Percentiles rank a stretch among this genome's conserved stretches.
phyloP scores from a whole-genome alignment of 2,797 vertebrate genomes.

The Acipenser transmontanus region DNA sequence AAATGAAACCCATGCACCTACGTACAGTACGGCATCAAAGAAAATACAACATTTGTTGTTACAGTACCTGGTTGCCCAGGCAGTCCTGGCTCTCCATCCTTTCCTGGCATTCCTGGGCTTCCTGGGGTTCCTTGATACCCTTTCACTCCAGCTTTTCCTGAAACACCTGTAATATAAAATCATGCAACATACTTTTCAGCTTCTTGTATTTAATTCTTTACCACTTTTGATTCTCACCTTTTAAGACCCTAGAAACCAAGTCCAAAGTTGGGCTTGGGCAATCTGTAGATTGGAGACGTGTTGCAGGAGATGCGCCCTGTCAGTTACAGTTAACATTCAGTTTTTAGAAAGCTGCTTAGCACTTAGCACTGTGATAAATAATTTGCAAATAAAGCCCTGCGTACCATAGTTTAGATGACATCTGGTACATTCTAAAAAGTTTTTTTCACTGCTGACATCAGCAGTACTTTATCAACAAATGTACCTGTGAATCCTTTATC shows the following conservation, averaged over 20 bases:
- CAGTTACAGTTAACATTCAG: too few species aligned
- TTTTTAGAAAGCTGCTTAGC: too few species aligned
- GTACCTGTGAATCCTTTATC: slow-evolving; percentile 77
- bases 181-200: too few species aligned
- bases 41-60: neutral
- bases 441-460: neutral
- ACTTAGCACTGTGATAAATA: too few species aligned
- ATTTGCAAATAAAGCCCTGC: too few species aligned
- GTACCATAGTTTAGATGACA: neutral
- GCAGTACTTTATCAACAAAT: neutral
- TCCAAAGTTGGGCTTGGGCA: too few species aligned
- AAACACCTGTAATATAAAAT: slow-evolving; percentile 49
- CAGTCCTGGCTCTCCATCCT: slow-evolving; percentile 74
- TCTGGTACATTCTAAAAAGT: neutral
- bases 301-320: too few species aligned
- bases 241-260: too few species aligned
- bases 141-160: slow-evolving; percentile 63
- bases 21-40: neutral
- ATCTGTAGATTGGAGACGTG: too few species aligned
- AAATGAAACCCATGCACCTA: too few species aligned
- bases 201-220: too few species aligned
- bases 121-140: slow-evolving; percentile 71
- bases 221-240: too few species aligned
- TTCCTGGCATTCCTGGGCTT: slow-evolving; percentile 74
- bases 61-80: slow-evolving; percentile 77